A percentile compares a stretch with the other conserved stretches of the same genome.
phyloP scores from a whole-genome alignment of 2,113 vertebrate species.

The Dipodomys stephensi region DNA sequence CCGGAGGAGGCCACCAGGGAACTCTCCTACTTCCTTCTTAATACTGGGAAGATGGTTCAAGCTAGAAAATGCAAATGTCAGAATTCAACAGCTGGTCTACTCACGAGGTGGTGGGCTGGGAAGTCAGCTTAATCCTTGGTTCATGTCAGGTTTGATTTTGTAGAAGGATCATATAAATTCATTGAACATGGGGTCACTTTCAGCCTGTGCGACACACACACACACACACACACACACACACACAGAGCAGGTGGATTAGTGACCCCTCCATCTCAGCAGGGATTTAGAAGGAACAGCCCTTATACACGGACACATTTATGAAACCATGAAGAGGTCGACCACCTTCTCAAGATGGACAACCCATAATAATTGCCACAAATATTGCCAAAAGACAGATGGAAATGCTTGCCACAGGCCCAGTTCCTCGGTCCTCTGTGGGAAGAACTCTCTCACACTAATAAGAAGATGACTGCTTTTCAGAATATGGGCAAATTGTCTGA shows the following conservation, averaged over 20 bases:
- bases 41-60: neutral
- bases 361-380: neutral
- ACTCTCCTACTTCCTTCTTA: neutral
- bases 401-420: neutral
- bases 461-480: neutral
- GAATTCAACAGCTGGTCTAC: neutral
- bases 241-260: neutral
- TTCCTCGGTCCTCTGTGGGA: too few relatives aligned
- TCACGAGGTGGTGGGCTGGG: neutral
- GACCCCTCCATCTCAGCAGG: neutral
- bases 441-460: neutral
- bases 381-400: neutral
- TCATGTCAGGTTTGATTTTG: neutral
- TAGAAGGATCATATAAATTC: neutral
- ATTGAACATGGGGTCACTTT: neutral
- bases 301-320: neutral
- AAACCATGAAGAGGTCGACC: neutral
- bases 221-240: neutral
- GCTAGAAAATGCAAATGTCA: neutral
- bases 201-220: neutral
- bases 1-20: neutral
- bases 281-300: neutral
- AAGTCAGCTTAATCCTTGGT: neutral
- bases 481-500: neutral
- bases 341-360: neutral